Evolutionary conservation across 2,888 invertebrate genomes (phyloP), one percentile per base, ranked within the genome.

Genomic region (Tachina grossa): DNA sequence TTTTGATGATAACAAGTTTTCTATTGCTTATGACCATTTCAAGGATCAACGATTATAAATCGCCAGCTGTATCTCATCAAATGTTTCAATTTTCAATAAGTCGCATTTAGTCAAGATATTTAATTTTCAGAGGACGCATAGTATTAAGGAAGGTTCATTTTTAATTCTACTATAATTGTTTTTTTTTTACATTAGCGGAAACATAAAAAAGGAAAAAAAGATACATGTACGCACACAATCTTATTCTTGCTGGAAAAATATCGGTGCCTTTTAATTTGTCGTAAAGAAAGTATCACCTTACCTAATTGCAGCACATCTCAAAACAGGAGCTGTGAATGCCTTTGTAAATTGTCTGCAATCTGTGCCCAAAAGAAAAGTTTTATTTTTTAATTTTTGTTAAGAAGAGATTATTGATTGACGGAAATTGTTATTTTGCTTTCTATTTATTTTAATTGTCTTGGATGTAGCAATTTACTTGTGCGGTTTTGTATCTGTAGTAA

Each of bases 261-360:
- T 87, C 87, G 87, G 87, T 83, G 61, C 83, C 87, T 86, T 88
- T 87, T 88, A 87, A 88, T 88, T 87, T 87, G 45, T 83, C 79
- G 71, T 69, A 83, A 76, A 69, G 84, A 87, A 87, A 88, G 86
- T 88, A 87, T 88, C 87, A 55, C 79, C 65, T 88, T 88, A 86
- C 88, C 41, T 59, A 83, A 86, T 47, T 72, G n/a, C 51, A 45
- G 68, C 55, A 53, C 39, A 65, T 63, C 43, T 69, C 39, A 45
- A 51, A 61, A 51, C 83, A 72, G 43, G 59, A 71, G 61, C 61
- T 49, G 9, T 31, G 31, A 31, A 53, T 63, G 49, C 63, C 31
- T 53, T 63, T 59, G 63, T 6, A 39, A 63, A 59, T 66, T 59
- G 43, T 57, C 41, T 69, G 47, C 45, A 68, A 45, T 83, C 49